Conservation (phyloP, 2,113 vertebrate genomes). For the Patagioenas fasciata region DNA sequence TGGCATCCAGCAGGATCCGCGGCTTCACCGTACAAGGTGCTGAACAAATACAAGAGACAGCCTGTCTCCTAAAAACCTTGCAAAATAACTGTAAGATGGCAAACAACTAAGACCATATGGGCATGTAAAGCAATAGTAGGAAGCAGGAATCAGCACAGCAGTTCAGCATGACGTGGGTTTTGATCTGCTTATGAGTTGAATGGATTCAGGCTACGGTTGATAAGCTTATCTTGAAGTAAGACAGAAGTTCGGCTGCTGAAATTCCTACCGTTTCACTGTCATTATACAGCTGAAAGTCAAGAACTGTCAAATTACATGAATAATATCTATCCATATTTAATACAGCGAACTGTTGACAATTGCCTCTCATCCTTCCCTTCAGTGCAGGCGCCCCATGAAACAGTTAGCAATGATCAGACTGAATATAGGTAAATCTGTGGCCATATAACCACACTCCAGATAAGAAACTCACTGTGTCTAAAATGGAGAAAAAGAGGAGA, state of each 20-base stretch:
- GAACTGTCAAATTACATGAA: conserved; percentile 70
- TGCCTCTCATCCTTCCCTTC: conserved; percentile 34
- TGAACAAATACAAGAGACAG: background rate
- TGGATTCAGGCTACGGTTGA: conserved; percentile 47
- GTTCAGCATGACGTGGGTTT: background rate
- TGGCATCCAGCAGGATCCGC: background rate
- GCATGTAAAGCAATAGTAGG: background rate
- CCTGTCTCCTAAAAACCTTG: background rate
- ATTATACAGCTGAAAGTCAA: conserved; percentile 67
- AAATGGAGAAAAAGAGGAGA: conserved; percentile 31
- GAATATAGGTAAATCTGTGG: conserved; percentile 25
- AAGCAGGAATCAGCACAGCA: background rate
- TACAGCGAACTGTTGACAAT: conserved; percentile 60
- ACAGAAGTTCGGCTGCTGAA: conserved; percentile 66
- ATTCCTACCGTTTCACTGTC: conserved; percentile 58
- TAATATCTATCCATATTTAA: conserved; percentile 66
- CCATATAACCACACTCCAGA: background rate
- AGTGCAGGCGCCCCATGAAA: background rate
- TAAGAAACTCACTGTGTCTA: conserved; percentile 9
- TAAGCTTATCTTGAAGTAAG: conserved; percentile 66
- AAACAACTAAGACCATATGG: conserved; percentile 2
- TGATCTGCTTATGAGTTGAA: conserved; percentile 4
- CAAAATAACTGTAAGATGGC: background rate
- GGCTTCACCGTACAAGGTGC: background rate
- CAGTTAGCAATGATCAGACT: conserved; percentile 5